phyloP scores from a whole-genome alignment of 2,797 vertebrate genomes.

The Falco peregrinus region DNA sequence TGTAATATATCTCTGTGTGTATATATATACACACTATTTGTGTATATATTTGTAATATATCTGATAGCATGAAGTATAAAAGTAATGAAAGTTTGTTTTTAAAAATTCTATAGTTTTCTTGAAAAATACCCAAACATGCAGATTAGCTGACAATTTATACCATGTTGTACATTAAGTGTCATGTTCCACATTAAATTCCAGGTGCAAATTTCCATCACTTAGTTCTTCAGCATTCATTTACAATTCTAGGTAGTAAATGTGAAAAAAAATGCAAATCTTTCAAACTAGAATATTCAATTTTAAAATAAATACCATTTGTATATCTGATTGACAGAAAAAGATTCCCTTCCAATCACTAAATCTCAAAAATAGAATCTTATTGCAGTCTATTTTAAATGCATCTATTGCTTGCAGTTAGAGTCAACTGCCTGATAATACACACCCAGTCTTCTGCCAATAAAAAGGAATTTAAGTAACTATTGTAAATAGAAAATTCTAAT shows the following conservation, averaged over 20 bases:
- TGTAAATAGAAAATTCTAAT: neutral
- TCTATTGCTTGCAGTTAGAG: neutral
- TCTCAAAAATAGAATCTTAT: neutral
- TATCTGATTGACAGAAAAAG: neutral
- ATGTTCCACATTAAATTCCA: neutral
- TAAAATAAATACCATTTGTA: neutral
- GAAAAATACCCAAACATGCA: neutral
- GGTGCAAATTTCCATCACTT: neutral
- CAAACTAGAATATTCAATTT: neutral
- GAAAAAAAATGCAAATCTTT: neutral
- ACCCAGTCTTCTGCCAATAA: neutral
- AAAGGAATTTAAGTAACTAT: neutral
- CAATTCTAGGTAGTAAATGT: neutral
- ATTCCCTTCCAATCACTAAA: neutral
- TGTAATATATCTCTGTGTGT: no score
- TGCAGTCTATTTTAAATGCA: neutral
- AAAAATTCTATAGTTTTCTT: neutral
- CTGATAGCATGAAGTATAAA: neutral
- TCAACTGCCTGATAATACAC: neutral
- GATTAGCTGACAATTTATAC: neutral
- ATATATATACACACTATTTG: no score
- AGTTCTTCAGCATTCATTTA: neutral
- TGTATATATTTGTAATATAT: neutral
- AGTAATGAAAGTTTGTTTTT: neutral
- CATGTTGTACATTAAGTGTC: neutral